Base-by-base conservation (phyloP, 2,888 invertebrate species). In the Eupithecia insigniata region DNA sequence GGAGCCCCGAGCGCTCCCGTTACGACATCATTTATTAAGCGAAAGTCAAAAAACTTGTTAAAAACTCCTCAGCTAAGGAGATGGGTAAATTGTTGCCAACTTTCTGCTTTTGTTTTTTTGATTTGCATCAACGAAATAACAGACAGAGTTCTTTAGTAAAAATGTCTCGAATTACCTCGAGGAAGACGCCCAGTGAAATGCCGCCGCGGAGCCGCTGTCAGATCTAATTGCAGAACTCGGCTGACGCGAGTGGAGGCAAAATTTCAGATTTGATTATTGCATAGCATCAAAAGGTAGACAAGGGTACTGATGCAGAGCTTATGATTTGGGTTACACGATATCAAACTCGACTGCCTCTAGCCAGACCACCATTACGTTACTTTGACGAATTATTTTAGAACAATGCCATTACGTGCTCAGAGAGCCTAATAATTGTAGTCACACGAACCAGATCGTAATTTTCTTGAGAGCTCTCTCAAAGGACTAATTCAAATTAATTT, bases 41-140 rank as follows among this genome's bases (percentile, higher is more conserved):
- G 65, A 77, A 76, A 72, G 55, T 71, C 74, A 78, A 78, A 76
- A 77, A 78, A 76, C 76, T 78, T 76, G 76, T 76, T 76, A 76
- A 74, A 75, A 76, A 78, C 75, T 77, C 74, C 62, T 70, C 70
- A 66, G 46, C 32, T 30, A 67, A 71, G 66, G 62, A 62, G 74
- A 66, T 43, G 70, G 46, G 36, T 58, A 69, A 68, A 69, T 39
- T 71, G 66, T 64, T 69, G 66, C 51, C 66, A 64, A 64, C 64
- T 64, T 36, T 22, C 64, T 16, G 60, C 67, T 43, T 60, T 34
- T 43, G 43, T 61, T 43, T 36, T 60, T 43, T 43, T 14, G 30
- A 68, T 60, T 58, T 34, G 32, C 30, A 51, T 66, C 30, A 66
- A 64, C 36, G 26, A 64, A 36, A 64, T 64, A 36, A 64, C 36